These are phyloP conservation scores for Ascidia mentula DNA, from an alignment of 23 tunicate species.

Conservation along the genomic window DNA sequence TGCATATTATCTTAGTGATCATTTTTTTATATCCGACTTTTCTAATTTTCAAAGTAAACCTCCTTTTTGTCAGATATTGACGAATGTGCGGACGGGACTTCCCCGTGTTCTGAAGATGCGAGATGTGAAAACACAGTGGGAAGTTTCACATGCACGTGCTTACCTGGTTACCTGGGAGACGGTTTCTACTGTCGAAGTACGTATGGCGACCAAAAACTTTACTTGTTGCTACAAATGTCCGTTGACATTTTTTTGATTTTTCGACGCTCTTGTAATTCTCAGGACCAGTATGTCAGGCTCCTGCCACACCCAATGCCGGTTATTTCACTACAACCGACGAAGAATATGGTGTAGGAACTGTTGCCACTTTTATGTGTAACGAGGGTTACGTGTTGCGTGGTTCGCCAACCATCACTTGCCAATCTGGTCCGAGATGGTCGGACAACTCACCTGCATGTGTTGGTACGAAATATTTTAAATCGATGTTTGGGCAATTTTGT, in stretches of 20 bases:
- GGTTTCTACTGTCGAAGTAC: slow-evolving; percentile 31
- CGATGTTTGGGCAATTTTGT: no score
- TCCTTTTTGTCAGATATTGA: slow-evolving; percentile 39
- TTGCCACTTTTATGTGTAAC: slow-evolving; percentile 44
- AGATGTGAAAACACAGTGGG: slow-evolving; percentile 26
- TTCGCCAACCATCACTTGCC: slow-evolving; percentile 31
- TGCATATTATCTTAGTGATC: no score
- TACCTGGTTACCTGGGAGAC: slow-evolving; percentile 29
- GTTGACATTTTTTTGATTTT: no score
- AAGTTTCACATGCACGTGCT: slow-evolving; percentile 25
- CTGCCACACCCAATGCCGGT: background rate
- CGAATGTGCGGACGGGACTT: slow-evolving; percentile 27
- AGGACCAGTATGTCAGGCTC: slow-evolving; percentile 2
- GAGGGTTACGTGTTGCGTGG: slow-evolving; percentile 55
- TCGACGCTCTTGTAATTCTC: background rate
- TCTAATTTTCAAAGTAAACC: no score
- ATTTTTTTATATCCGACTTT: no score
- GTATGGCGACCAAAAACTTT: background rate
- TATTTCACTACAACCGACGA: background rate
- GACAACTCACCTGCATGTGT: slow-evolving; percentile 28
- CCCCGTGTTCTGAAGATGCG: slow-evolving; percentile 13
- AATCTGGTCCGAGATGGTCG: slow-evolving; percentile 45
- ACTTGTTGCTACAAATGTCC: background rate
- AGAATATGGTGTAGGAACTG: slow-evolving; percentile 26
- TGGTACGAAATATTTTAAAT: no score